Evolutionary conservation across 2,888 invertebrate species (phyloP), one percentile per base, ranked within the genome.

Genomic region (Chirona hameri): DNA sequence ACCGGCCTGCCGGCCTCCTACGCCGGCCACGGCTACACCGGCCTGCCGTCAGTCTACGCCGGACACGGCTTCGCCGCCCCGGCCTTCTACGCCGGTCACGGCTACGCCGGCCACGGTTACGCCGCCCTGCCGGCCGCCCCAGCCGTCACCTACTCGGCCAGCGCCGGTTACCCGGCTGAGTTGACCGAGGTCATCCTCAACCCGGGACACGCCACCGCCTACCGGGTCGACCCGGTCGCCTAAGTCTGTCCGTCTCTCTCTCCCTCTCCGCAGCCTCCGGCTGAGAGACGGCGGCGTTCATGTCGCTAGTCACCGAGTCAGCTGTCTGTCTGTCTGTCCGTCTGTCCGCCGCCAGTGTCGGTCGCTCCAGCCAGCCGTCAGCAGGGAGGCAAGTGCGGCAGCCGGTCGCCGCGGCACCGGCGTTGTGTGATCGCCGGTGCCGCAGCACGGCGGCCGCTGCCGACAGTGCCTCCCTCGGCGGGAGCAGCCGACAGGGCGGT

Each of bases 71-170:
- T n/a, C n/a, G n/a, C n/a, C n/a, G n/a, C n/a, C n/a, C n/a, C n/a
- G n/a, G n/a, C n/a, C n/a, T n/a, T n/a, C n/a, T n/a, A n/a, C n/a
- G n/a, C n/a, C n/a, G n/a, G n/a, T n/a, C n/a, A n/a, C n/a, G n/a
- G n/a, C n/a, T n/a, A n/a, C n/a, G n/a, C n/a, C n/a, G n/a, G n/a
- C n/a, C n/a, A 10, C 31, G 60, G 27, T n/a, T 60, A 60, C 60
- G n/a, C 52, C 15, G 65, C n/a, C 69, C 27, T 89, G 89, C 86
- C 85, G 88, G 18, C n/a, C 87, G 86, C 72, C 90, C 90, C 85
- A 15, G 69, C 48, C 69, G 65, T 27, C 69, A 24, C 24, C 52
- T 52, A 31, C 69, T 27, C 60, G 31, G 69, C 24, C 85, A 88
- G 21, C 87, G 86, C 72, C 90, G 90, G 85, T 86, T 89, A 81